Evolutionary conservation across 1,140 invertebrate genomes (phyloP).

Genomic region (Drosophila aff.): DNA sequence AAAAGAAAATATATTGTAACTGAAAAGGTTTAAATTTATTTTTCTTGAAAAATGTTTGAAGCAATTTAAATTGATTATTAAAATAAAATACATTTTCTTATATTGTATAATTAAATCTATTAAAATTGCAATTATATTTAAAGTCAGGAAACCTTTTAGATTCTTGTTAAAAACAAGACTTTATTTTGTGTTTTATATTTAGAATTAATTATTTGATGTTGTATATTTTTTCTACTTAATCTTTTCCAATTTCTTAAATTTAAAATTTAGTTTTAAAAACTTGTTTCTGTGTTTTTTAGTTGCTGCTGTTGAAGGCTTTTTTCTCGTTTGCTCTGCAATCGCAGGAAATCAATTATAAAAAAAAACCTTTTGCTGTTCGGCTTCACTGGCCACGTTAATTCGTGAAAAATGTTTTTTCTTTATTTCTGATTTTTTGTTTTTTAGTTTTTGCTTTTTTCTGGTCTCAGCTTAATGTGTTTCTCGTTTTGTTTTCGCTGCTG

Average conservation of each 20-base stretch:
- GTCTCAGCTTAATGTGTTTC: slow-evolving; percentile 37
- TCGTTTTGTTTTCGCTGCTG: slow-evolving; percentile 40
- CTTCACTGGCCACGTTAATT: slow-evolving; percentile 75
- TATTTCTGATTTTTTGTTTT: slow-evolving; percentile 14
- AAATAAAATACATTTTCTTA: not conserved
- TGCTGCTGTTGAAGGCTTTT: slow-evolving; percentile 54
- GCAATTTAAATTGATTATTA: not conserved
- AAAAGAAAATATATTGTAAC: not conserved
- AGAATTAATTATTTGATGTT: too few species aligned
- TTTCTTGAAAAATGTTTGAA: accelerated
- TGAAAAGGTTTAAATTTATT: not conserved
- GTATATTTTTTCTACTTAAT: too few species aligned
- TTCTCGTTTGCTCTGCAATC: slow-evolving; percentile 62
- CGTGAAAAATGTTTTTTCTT: slow-evolving; percentile 73
- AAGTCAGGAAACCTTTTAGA: not conserved
- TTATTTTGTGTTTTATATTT: not conserved
- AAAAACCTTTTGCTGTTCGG: slow-evolving; percentile 69
- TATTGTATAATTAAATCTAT: accelerated
- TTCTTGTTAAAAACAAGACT: not conserved
- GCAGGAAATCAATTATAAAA: slow-evolving; percentile 79
- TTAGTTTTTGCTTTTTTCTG: slow-evolving; percentile 15
- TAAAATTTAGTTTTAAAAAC: not conserved
- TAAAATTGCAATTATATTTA: not conserved
- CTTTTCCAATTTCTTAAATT: too few species aligned
- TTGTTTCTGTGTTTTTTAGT: slow-evolving; percentile 2